Base-by-base conservation (phyloP, 2,797 vertebrate species). In the Coranthus polyacanthus region DNA sequence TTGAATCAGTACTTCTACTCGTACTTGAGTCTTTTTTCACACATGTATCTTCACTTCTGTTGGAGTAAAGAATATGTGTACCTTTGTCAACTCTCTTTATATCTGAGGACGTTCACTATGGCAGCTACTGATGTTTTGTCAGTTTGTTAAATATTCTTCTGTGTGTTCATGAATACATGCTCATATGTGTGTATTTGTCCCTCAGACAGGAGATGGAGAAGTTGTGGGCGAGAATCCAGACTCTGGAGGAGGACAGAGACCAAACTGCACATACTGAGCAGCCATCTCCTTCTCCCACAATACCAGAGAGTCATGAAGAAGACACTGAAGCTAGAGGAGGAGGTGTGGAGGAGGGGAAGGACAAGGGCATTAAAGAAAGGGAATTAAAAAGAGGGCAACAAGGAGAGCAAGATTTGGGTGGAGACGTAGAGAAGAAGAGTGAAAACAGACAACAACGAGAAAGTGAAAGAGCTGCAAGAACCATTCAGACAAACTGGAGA, bases 401-500 rank as follows among this genome's bases (percentile, higher is more conserved):
- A 49, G 62, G 1, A 74, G 18, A 61, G 0, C 41, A 68, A 46
- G 10, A 29, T 12, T 2, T 7, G 6, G 1, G 13, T 12, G 6
- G 18, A 36, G 29, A 15, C 2, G 5, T 17, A 47, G 20, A 36
- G 61, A 26, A 21, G 32, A 46, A 5, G 38, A 59, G 9, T 57
- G 79, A 32, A 46, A 44, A 34, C 8, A 64, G 46, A 85, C 42
- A 50, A 41, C 65, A 53, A 42, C 61, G 51, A 75, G 26, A 61
- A 43, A 67, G 43, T 72, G 73, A 91, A 42, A 75, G 59, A 4
- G 95, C 96, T 0, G 94, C 95, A 5, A 72, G 70, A 66, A 53
- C 81, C 63, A 95, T 96, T 65, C 96, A 96, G 87, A 87, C 68
- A 12, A 50, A 38, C 29, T 96, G 96, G 96, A 95, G 86, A 78